Conservation (phyloP, 2,113 vertebrate species). For the Kryptolebias marmoratus region DNA sequence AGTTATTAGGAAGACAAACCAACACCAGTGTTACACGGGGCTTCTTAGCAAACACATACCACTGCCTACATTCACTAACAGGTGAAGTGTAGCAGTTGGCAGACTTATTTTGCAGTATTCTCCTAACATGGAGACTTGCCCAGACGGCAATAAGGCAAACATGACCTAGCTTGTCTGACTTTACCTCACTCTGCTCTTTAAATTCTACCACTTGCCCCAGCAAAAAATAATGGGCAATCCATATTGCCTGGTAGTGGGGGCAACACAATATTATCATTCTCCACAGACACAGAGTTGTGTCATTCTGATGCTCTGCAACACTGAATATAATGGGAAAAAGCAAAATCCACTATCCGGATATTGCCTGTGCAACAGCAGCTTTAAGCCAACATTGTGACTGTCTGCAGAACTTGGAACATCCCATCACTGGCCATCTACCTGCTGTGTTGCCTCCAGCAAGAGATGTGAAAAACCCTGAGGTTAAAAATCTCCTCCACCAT, state of each 20-base stretch:
- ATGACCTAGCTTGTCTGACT: constrained; percentile 19
- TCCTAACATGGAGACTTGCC: constrained; percentile 25
- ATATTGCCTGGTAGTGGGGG: constrained; percentile 6
- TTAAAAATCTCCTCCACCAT: constrained; percentile 11
- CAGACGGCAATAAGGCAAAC: constrained; percentile 40
- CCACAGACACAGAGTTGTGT: constrained; percentile 8
- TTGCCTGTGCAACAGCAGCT: not conserved
- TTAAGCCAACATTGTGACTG: constrained; percentile 3
- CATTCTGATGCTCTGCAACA: constrained; percentile 5
- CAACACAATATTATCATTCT: constrained; percentile 32
- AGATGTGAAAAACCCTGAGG: not conserved
- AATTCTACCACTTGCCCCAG: constrained; percentile 36
- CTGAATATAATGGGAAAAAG: constrained; percentile 8
- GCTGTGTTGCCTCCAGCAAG: not conserved
- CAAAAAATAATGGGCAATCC: constrained; percentile 18
- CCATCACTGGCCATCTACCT: not conserved
- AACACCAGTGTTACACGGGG: constrained; percentile 13
- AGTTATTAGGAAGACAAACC: constrained; percentile 28
- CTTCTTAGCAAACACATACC: constrained; percentile 6
- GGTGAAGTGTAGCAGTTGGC: constrained; percentile 36
- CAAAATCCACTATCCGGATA: constrained; percentile 4
- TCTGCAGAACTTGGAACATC: not conserved
- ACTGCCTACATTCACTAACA: constrained; percentile 26
- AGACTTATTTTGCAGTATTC: constrained; percentile 36
- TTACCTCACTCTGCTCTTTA: constrained; percentile 23